Evolutionary conservation across 2,113 vertebrate species (phyloP), one percentile per base, ranked within the genome.

Genomic region (Corythornis cristatus): DNA sequence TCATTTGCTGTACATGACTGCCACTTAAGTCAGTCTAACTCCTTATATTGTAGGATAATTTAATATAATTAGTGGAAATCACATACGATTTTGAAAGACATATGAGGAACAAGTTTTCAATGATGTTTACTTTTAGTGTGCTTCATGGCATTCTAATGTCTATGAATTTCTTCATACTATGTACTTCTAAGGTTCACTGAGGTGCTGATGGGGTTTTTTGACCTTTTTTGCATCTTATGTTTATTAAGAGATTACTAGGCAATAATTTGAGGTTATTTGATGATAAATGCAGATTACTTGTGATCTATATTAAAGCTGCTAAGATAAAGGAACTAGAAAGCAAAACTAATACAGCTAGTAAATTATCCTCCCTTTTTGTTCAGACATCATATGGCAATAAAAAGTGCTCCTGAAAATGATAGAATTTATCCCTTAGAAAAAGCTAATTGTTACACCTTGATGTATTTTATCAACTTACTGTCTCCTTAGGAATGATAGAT

Each of bases 401-500:
- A 81, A 79, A 29, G 56, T 87, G 33, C 81, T 96, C 85, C 93
- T 79, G 57, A 95, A 95, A 95, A 88, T 88, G 60, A 93, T 48
- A 86, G 60, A 94, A 91, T 95, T 88, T 84, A 54, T 95, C 76
- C 91, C 76, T 87, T 96, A 90, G 83, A 96, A 95, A 91, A 81
- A 56, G 78, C 40, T 97, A 60, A 46, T 88, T 95, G 84, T 94
- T 96, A 93, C 71, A 61, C 93, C 97, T 94, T 89, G 86, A 93
- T 64, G 71, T 92, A 77, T 80, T 96, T 89, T 88, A 91, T 97
- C 93, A 95, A 20, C 35, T 95, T 95, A 97, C 94, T 93, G 74
- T 95, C 93, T 88, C 33, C 74, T 90, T 66, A 43, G 65, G 90
- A 88, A 89, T 73, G 54, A 70, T 26, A 80, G 65, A 80, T 92